Base-by-base conservation (phyloP, 1,140 invertebrate species). In the Drosophila truncata region DNA sequence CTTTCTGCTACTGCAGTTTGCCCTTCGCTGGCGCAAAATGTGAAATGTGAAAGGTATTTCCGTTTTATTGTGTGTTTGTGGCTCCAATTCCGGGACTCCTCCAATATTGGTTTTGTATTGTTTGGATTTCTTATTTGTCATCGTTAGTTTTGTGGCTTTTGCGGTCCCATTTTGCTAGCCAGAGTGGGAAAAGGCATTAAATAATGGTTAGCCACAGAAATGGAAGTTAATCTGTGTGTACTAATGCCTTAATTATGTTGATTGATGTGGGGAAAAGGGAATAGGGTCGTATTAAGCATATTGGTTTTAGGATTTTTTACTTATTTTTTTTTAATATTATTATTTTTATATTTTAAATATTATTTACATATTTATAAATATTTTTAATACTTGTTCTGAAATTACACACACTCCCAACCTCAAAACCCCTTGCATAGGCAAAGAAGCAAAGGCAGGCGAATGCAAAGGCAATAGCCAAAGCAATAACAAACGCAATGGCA, bases 11-110 rank as follows among this genome's bases (percentile, higher is more conserved):
- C 63, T 60, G 55, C 63, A 66, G 46, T 66, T 60, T 86, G 82
- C 82, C 82, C 82, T 86, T 86, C 78, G 75, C 31, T 42, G 35
- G 46, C 58, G 11, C 41, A 74, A 73, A 70, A 52, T 85, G 67
- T 59, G 69, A 81, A 85, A 81, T 81, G 74, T 86, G 78, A 85
- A 86, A 81, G 78, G 60, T 78, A 85, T 82, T 86, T 86, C 82
- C 78, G 69, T 79, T 83, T 76, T 79, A 69, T 55, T 66, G 47
- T 67, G 52, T 23, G 20, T 25, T 55, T 49, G 66, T 52, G 63
- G 61, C 62, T 70, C 39, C 64, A 33, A 64, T 66, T 64, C 59
- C 64, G 59, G 59, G 35, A 33, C 35, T 33, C 52, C 52, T 66
- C 13, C 80, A 70, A 83, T 70, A 80, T 75, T 70, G 81, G 66